Evolutionary conservation across 2,797 vertebrate genomes (phyloP).

Genomic region (Myripristis murdjan): DNA sequence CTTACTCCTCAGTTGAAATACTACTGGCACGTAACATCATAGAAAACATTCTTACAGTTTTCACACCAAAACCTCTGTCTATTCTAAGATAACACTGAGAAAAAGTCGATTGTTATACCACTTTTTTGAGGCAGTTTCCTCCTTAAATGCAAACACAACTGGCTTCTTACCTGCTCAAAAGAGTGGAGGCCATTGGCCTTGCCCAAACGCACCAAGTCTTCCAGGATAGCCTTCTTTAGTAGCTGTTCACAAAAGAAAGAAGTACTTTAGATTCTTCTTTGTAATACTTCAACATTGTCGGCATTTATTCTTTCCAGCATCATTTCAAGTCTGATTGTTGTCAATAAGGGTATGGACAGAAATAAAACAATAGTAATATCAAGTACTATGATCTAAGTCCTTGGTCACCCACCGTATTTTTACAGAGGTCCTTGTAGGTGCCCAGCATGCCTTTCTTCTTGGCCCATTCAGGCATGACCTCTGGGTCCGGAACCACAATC

Average conservation of each 20-base stretch:
- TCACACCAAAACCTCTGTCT: neutral
- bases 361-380: no score
- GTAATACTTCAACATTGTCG: neutral
- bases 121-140: no score
- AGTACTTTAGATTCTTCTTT: neutral
- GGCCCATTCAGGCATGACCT: constrained; percentile 95
- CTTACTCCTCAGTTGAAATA: neutral
- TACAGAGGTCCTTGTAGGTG: constrained; percentile 90
- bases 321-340: neutral
- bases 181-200: constrained; percentile 95
- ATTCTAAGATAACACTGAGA: neutral
- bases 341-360: neutral
- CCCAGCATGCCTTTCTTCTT: constrained; percentile 94
- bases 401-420: constrained; percentile 87
- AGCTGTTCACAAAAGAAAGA: constrained; percentile 80
- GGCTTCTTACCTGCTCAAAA: constrained; percentile 93
- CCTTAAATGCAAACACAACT: neutral
- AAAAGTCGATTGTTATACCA: neutral
- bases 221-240: constrained; percentile 93
- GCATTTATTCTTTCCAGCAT: neutral
- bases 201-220: constrained; percentile 94
- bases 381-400: rapidly evolving
- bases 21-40: neutral
- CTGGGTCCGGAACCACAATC: constrained; percentile 95
- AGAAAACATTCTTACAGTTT: neutral